These are phyloP conservation scores for Gymnocypris eckloni DNA, from an alignment of 2,797 vertebrate species.

Conservation along the genomic window DNA sequence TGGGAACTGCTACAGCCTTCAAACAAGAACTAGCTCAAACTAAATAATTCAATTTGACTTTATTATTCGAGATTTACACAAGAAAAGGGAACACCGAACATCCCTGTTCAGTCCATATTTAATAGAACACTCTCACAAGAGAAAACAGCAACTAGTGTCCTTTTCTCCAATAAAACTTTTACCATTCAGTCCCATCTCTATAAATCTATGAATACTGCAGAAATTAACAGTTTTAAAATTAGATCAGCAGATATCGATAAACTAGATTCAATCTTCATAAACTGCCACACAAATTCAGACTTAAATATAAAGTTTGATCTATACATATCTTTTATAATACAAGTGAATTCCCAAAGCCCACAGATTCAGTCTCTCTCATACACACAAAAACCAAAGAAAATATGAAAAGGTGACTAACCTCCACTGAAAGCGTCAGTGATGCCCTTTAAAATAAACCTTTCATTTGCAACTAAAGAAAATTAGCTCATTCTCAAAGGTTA, in stretches of 20 bases:
- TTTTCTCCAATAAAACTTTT: slow-evolving; percentile 17
- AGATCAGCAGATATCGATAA: neutral
- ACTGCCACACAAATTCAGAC: neutral
- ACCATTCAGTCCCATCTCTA: neutral
- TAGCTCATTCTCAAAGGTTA: neutral
- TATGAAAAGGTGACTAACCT: neutral
- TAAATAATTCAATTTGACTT: slow-evolving; percentile 17
- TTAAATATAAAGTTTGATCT: slow-evolving; percentile 5
- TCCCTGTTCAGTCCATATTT: no score
- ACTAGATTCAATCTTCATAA: slow-evolving; percentile 7
- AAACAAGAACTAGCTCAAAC: neutral
- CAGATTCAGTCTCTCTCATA: slow-evolving; percentile 25
- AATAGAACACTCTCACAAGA: neutral
- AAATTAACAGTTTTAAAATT: neutral
- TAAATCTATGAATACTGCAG: slow-evolving; percentile 16
- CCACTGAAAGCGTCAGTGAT: slow-evolving; percentile 4
- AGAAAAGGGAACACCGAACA: neutral
- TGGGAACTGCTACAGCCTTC: neutral
- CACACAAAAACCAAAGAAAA: neutral
- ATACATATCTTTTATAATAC: slow-evolving; percentile 33
- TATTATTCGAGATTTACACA: slow-evolving; percentile 35
- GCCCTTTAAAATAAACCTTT: slow-evolving; percentile 6
- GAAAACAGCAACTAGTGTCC: neutral
- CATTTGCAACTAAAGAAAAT: slow-evolving; percentile 2
- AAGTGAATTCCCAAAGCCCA: neutral